Percentiles rank a stretch among this genome's conserved stretches.
These are phyloP conservation scores for Tetrapedia diversipes DNA, from an alignment of 2,888 invertebrate genomes.

Conservation along the genomic window DNA sequence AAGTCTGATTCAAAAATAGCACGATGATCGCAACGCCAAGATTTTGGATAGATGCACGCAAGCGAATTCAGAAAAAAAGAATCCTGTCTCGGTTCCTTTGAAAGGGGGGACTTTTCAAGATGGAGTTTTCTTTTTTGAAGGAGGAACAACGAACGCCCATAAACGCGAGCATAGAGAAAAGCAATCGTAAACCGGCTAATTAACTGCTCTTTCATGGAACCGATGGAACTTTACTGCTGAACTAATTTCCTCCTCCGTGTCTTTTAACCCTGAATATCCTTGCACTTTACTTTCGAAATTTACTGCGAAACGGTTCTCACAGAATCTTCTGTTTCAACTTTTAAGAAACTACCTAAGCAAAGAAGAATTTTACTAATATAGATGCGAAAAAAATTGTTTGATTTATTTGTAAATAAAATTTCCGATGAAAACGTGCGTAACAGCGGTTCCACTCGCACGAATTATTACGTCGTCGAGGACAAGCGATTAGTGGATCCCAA, in stretches of 20 bases:
- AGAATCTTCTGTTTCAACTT: neutral
- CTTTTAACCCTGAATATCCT: neutral
- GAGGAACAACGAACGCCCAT: neutral
- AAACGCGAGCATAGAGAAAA: constrained; percentile 10
- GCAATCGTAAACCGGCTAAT: constrained; percentile 37
- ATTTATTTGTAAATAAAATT: constrained; percentile 27
- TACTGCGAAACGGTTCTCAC: no score
- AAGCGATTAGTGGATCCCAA: constrained; percentile 49
- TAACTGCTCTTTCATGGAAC: constrained; percentile 20
- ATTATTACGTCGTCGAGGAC: constrained; percentile 43
- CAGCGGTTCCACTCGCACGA: neutral
- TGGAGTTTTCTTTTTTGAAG: neutral
- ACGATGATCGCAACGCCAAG: constrained; percentile 2
- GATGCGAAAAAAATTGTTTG: constrained; percentile 4
- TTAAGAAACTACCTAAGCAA: neutral
- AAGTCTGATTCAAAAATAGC: constrained; percentile 24
- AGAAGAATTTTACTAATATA: neutral
- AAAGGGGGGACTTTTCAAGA: neutral
- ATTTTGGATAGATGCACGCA: neutral
- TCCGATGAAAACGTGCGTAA: neutral
- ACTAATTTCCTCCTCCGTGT: constrained; percentile 26
- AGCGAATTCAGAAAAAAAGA: neutral
- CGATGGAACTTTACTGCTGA: constrained; percentile 41
- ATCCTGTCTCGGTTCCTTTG: neutral
- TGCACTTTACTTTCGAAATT: neutral